Conservation (phyloP, 2,888 invertebrate genomes). For the Dyspetes luteomarginatus region DNA sequence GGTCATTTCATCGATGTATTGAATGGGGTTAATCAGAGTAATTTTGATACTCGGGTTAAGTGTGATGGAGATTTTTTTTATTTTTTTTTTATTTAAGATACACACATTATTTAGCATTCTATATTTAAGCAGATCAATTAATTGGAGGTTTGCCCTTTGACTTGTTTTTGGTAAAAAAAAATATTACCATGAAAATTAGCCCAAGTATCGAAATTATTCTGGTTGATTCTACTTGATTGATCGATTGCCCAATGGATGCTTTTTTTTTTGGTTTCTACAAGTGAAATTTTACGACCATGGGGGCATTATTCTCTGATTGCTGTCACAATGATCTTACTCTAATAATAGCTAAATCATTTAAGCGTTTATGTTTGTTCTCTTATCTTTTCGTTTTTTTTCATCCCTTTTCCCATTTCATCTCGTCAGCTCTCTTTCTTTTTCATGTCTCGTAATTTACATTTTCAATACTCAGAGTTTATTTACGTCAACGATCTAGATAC, state of each 20-base stretch:
- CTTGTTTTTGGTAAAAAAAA: no score
- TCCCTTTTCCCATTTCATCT: slow-evolving; percentile 2
- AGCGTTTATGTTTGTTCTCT: slow-evolving; percentile 34
- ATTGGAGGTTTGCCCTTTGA: no score
- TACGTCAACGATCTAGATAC: slow-evolving; percentile 67
- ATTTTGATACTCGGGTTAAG: no score
- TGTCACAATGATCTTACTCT: slow-evolving; percentile 81
- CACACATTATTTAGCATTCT: no score
- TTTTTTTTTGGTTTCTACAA: slow-evolving; percentile 38
- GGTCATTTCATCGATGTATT: no score
- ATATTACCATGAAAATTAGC: no score
- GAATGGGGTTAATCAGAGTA: no score
- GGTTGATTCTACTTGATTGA: no score
- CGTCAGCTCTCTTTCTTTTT: slow-evolving; percentile 15
- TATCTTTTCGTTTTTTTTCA: slow-evolving; percentile 10
- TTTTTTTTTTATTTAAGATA: slow-evolving; percentile 17
- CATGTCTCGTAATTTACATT: slow-evolving; percentile 64
- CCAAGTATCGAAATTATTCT: no score
- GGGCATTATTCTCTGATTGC: slow-evolving; percentile 77
- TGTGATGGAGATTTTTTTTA: no score
- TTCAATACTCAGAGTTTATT: slow-evolving; percentile 71
- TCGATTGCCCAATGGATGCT: slow-evolving; percentile 22
- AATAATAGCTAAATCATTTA: slow-evolving; percentile 45
- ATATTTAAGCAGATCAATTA: no score
- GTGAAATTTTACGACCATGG: slow-evolving; percentile 71